These are phyloP conservation scores for Polyodon spathula DNA, from an alignment of 2,113 vertebrate species.

Conservation along the genomic window DNA sequence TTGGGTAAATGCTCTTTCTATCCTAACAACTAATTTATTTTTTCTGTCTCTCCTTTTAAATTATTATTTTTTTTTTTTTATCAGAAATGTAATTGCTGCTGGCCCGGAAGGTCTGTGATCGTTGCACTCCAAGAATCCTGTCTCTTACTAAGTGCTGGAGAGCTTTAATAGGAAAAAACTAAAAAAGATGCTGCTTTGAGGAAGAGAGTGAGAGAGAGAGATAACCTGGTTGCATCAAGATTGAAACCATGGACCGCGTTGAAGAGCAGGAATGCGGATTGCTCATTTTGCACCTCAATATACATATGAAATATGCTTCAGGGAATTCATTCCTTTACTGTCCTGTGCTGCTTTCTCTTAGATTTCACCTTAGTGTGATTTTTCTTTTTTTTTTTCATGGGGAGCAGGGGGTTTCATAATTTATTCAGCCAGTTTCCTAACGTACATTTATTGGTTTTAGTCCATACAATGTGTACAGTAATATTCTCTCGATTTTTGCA, in stretches of 20 bases:
- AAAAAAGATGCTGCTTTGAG: conserved; percentile 43
- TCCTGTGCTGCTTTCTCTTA: conserved; percentile 30
- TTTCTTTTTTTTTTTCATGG: conserved; percentile 19
- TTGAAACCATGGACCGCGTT: conserved; percentile 28
- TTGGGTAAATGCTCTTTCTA: too few species aligned
- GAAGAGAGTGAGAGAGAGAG: conserved; percentile 19
- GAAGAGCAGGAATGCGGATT: conserved; percentile 24
- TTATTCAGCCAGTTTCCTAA: conserved; percentile 35
- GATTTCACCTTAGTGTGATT: conserved; percentile 28
- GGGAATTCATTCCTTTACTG: conserved; percentile 44
- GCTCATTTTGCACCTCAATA: conserved; percentile 44
- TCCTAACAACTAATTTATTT: not conserved
- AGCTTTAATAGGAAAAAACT: conserved; percentile 46
- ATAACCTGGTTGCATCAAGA: conserved; percentile 2
- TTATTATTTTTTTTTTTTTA: too few species aligned
- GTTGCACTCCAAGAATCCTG: conserved; percentile 58
- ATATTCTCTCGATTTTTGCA: conserved; percentile 31
- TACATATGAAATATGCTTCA: conserved; percentile 46
- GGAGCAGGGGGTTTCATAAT: conserved; percentile 47
- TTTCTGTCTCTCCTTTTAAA: too few species aligned
- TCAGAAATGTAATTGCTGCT: conserved; percentile 63
- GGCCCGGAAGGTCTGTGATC: conserved; percentile 38
- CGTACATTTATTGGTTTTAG: conserved; percentile 9
- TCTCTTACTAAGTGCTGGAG: conserved; percentile 55
- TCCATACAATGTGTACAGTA: conserved; percentile 33